Evolutionary conservation across 64 coral and sea anemone species (phyloP), one percentile per base, ranked within the genome.

Genomic region (Dendronephthya gigantea): DNA sequence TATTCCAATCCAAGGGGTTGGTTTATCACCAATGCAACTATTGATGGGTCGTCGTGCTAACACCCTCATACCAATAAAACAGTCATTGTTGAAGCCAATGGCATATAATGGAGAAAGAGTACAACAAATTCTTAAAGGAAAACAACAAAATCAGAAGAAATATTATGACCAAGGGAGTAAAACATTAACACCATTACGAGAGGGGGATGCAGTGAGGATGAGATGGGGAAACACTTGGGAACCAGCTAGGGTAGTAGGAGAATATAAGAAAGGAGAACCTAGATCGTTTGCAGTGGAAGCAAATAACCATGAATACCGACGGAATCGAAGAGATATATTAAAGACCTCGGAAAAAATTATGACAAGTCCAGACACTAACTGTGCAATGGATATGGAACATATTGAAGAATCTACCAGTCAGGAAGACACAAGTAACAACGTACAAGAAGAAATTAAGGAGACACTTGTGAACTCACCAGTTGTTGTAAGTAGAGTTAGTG

Each of bases 1-100:
- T 74, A 90, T 40, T 69, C 83, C 83, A 48, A 76, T 79, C 7
- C 38, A 29, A 45, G 83, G 83, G 37, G 62, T 74, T 37, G 48
- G 8, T 10, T 74, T 74, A 74, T 30, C 3, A 74, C n/a, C 68
- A 74, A 74, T 74, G 68, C 68, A 52, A 52, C 9, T 52, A 52
- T 52, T 52, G 23, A 52, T 52, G 50, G 50, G 50, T 52, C 50
- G 8, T 52, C 8, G 50, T 52, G 50, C 50, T 12, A 8, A 52
- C 13, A 52, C 50, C 13, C 50, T 52, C 50, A 52, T 52, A n/a
- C 50, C 50, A 52, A 52, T 52, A 52, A 52, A 52, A 22, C 50
- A 52, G 50, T 52, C 50, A 52, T 52, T 52, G 50, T 52, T 50
- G 48, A 52, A 52, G 50, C 50, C 50, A 52, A n/a, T 52, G 50